Conservation (phyloP, 2,113 vertebrate species). For the Salvator merianae region DNA sequence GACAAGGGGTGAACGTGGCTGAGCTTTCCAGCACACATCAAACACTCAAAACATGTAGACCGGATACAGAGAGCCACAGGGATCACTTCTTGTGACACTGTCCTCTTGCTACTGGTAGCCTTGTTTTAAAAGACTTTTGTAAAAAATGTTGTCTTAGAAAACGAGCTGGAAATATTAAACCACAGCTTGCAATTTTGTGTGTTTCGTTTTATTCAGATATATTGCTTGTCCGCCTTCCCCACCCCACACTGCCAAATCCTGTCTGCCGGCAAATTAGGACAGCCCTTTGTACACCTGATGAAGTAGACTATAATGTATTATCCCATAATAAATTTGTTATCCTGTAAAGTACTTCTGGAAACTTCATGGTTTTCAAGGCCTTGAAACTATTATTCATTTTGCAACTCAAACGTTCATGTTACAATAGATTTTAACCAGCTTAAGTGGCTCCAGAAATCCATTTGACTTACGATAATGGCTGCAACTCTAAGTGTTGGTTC, state of each 20-base stretch:
- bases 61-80: not conserved
- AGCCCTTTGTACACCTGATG: no score
- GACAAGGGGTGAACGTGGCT: not conserved
- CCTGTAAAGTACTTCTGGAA: no score
- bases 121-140: not conserved
- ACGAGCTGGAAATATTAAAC: not conserved
- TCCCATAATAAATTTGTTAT: no score
- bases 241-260: no score
- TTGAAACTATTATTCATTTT: not conserved
- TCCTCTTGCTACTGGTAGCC: not conserved
- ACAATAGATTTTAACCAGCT: not conserved
- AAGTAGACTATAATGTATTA: no score
- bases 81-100: not conserved
- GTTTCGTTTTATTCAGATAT: not conserved
- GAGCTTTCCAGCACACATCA: not conserved
- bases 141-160: not conserved
- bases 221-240: no score
- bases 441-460: not conserved
- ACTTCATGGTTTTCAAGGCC: no score
- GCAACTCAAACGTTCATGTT: not conserved
- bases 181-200: not conserved
- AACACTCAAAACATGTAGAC: not conserved
- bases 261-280: no score
- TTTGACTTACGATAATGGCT: not conserved
- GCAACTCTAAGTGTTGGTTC: no score